These are phyloP conservation scores for Aplochiton taeniatus DNA, from an alignment of 2,797 vertebrate genomes.

Conservation along the genomic window DNA sequence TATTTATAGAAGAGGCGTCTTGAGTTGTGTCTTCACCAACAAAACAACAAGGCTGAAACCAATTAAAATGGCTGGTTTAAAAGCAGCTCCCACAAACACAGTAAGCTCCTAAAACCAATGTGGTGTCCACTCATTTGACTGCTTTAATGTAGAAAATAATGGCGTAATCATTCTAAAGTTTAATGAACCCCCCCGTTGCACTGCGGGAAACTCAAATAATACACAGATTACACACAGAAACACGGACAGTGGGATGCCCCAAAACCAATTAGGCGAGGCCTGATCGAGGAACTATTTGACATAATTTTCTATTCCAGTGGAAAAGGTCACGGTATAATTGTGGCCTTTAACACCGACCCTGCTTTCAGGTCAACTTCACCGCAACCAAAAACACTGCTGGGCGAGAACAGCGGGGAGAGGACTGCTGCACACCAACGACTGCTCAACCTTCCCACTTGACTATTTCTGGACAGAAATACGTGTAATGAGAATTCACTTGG, in stretches of 20 bases:
- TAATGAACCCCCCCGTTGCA: constrained; percentile 5
- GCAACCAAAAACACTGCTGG: constrained; percentile 46
- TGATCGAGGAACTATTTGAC: constrained; percentile 46
- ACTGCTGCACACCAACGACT: constrained; percentile 35
- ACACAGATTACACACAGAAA: constrained; percentile 27
- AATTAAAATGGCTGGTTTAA: constrained; percentile 13
- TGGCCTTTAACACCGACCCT: constrained; percentile 40
- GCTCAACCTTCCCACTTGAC: constrained; percentile 27
- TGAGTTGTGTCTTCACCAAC: constrained; percentile 56
- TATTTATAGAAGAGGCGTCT: constrained; percentile 69
- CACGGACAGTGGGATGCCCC: constrained; percentile 35
- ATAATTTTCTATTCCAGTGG: constrained; percentile 35
- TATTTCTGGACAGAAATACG: constrained; percentile 30
- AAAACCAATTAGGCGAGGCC: constrained; percentile 44
- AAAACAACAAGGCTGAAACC: constrained; percentile 58
- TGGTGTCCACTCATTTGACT: not conserved
- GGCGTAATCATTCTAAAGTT: too few species aligned
- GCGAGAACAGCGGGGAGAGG: constrained; percentile 38
- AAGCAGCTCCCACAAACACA: not conserved
- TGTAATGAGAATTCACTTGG: constrained; percentile 27
- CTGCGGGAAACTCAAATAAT: constrained; percentile 44
- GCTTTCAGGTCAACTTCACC: constrained; percentile 35
- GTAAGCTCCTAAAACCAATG: not conserved
- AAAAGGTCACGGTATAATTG: constrained; percentile 47
- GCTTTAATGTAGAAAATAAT: too few species aligned